Evolutionary conservation across 2,113 vertebrate genomes (phyloP).

Genomic region (Pterocles orientalis): DNA sequence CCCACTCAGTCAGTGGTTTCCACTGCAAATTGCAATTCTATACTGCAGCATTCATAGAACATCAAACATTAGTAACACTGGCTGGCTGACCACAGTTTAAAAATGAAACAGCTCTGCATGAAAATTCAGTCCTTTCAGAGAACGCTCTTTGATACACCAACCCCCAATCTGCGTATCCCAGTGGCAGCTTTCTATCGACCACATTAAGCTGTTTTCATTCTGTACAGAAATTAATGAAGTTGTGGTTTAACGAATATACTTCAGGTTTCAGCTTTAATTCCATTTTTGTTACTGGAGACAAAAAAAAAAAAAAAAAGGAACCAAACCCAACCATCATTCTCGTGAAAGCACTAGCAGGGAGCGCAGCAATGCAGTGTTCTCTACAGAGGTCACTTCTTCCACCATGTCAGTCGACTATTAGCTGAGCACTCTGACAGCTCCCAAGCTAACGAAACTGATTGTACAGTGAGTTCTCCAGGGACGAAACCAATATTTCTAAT

Average conservation of each 20-base stretch:
- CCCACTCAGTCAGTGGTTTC: conserved; percentile 29
- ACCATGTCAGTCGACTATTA: neutral
- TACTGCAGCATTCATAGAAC: conserved; percentile 39
- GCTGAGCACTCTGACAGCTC: conserved; percentile 48
- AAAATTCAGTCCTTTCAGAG: conserved; percentile 39
- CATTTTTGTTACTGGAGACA: neutral
- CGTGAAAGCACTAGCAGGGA: neutral
- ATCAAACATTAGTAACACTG: conserved; percentile 61
- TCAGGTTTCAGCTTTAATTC: conserved; percentile 56
- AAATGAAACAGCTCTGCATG: conserved; percentile 31
- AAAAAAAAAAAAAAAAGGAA: neutral
- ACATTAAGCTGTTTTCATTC: conserved; percentile 29
- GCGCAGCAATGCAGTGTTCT: conserved; percentile 23
- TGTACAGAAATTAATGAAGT: conserved; percentile 6
- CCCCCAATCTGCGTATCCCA: neutral
- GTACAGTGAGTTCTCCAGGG: conserved; percentile 69
- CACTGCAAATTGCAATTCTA: conserved; percentile 44
- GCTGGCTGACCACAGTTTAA: conserved; percentile 43
- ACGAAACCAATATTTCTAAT: conserved; percentile 60
- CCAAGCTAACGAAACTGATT: conserved; percentile 52
- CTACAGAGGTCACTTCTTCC: conserved; percentile 35
- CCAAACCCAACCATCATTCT: neutral
- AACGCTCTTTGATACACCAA: neutral
- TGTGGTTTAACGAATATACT: neutral
- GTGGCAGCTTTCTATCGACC: conserved; percentile 18